Percentiles rank a stretch among this genome's conserved stretches.
Conservation (phyloP, 2,888 invertebrate genomes). For the Agrotis exclamationis region DNA sequence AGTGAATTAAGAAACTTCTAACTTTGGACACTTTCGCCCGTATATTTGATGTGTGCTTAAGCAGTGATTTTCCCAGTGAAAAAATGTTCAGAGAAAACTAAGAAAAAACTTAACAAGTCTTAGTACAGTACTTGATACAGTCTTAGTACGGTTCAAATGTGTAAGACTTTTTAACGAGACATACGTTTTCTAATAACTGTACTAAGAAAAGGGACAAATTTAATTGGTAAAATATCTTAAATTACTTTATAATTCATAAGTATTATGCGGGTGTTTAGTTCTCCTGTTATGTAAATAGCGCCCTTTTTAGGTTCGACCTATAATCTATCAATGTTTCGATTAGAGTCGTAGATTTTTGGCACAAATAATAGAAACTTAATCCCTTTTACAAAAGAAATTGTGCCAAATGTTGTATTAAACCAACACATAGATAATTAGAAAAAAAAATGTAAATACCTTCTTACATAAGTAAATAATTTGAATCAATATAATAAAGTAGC, state of each 20-base stretch:
- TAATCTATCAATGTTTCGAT: slow-evolving; percentile 57
- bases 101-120: slow-evolving; percentile 22
- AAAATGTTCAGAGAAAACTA: slow-evolving; percentile 9
- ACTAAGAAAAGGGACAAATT: slow-evolving; percentile 36
- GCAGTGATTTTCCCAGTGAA: slow-evolving; percentile 56
- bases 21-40: slow-evolving; percentile 62
- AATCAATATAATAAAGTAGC: slow-evolving; percentile 50
- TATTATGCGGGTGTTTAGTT: slow-evolving; percentile 67
- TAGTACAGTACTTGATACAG: slow-evolving; percentile 40
- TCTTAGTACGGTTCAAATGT: slow-evolving; percentile 11
- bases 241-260: slow-evolving; percentile 51
- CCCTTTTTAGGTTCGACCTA: slow-evolving; percentile 59
- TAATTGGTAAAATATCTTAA: slow-evolving; percentile 45
- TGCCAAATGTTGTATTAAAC: slow-evolving; percentile 78
- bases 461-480: slow-evolving; percentile 69
- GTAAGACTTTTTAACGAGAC: slow-evolving; percentile 23
- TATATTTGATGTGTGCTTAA: slow-evolving; percentile 49
- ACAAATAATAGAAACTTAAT: slow-evolving; percentile 63
- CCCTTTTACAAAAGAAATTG: slow-evolving; percentile 65
- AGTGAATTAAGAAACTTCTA: slow-evolving; percentile 84
- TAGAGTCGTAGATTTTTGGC: slow-evolving; percentile 68
- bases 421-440: slow-evolving; percentile 77
- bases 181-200: slow-evolving; percentile 24
- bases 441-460: slow-evolving; percentile 76
- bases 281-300: slow-evolving; percentile 65